Base-by-base conservation (phyloP, 2,113 vertebrate species). In the Forbesichthys papilliferus region DNA sequence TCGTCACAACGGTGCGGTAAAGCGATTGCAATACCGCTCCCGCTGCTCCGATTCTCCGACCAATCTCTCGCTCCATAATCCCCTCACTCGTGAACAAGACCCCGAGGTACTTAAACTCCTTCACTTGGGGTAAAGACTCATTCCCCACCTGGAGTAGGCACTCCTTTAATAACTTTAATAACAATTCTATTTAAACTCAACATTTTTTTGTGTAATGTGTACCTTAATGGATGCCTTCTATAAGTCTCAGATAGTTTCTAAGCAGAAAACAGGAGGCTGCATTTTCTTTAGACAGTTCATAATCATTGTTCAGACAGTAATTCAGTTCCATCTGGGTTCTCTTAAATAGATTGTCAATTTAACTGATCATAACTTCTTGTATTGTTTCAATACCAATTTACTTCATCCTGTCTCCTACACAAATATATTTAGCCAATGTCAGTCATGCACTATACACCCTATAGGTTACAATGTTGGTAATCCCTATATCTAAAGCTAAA, bases 311-410 rank as follows among this genome's bases (percentile, higher is more conserved):
- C 59, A 56, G 74, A 77, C 72, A 73, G 86, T 86, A 87, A 86
- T 82, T 87, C 78, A 75, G 72, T 78, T 84, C 71, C 52, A 82
- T 73, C 77, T 3, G 14, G 76, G 73, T 55, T 3, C 77, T 70
- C 66, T 58, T 63, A 86, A 85, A 88, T 72, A 75, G 84, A 88
- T 78, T 64, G 72, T 72, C 79, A 69, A 67, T 88, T 88, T 87
- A 78, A 75, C 79, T 48, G 78, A 88, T 86, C 77, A 84, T 88
- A 84, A 69, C 82, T 80, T 84, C 80, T 77, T 74, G 72, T 82
- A 89, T 88, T 79, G 90, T 89, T 89, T 51, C 62, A 75, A 73
- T 78, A 65, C 80, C 85, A 69, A 80, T 73, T 80, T 71, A 74
- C 55, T 74, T 54, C 69, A 70, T 61, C 0, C 4, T 65, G 77